phyloP scores from a whole-genome alignment of 2,888 invertebrate species.

The Iphiclides podalirius region DNA sequence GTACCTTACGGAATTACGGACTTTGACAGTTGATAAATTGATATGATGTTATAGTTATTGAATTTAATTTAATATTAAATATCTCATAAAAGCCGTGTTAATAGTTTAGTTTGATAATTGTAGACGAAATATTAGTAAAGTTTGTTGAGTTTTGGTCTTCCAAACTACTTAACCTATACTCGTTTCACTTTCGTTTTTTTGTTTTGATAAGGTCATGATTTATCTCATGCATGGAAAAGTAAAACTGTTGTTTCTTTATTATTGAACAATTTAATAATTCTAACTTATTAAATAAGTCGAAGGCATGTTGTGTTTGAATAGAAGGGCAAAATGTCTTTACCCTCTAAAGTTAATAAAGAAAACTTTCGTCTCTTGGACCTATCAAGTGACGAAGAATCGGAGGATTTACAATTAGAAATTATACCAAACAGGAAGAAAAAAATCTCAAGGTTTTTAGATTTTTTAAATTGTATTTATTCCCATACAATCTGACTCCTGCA shows the following conservation, averaged over 20 bases:
- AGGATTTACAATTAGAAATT: constrained; percentile 80
- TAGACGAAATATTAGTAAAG: background rate
- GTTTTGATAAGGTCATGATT: background rate
- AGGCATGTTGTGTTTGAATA: constrained; percentile 55
- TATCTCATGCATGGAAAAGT: background rate
- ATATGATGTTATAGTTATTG: no score
- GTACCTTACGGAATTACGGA: no score
- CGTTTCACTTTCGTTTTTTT: background rate
- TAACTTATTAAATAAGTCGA: constrained; percentile 24
- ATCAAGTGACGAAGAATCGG: constrained; percentile 81
- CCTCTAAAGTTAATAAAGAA: constrained; percentile 79
- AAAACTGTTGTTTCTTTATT: background rate
- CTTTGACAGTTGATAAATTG: no score
- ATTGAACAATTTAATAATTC: background rate
- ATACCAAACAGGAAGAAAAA: constrained; percentile 80
- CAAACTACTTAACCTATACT: constrained; percentile 4
- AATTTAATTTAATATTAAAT: no score
- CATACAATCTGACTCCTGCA: no score
- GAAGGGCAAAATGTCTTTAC: constrained; percentile 56
- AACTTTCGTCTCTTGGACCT: constrained; percentile 82
- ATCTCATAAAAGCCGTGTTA: no score
- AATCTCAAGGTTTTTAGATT: constrained; percentile 69
- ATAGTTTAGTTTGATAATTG: no score
- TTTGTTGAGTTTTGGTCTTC: constrained; percentile 5
- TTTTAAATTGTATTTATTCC: background rate